Evolutionary conservation across 2,888 invertebrate genomes (phyloP).

Genomic region (Hirtodrosophila confusa): DNA sequence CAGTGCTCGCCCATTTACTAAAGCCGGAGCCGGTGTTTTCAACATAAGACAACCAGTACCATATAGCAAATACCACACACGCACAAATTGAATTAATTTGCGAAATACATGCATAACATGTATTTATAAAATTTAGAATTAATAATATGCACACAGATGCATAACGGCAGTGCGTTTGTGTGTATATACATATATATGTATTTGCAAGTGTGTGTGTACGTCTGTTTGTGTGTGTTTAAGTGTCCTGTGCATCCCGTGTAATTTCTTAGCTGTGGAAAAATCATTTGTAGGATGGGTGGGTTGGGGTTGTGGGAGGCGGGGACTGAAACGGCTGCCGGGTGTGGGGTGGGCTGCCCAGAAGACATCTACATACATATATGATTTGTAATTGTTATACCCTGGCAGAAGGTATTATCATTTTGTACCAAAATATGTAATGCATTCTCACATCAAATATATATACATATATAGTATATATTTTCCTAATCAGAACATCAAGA

Average conservation of each 20-base stretch:
- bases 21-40: slow-evolving; percentile 58
- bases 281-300: slow-evolving; percentile 19
- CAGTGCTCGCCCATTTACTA: slow-evolving; percentile 22
- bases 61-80: not conserved
- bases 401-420: no score
- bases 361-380: not conserved
- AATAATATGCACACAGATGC: slow-evolving; percentile 19
- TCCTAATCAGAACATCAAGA: no score
- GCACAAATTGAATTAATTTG: slow-evolving; percentile 15
- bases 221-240: slow-evolving; percentile 8
- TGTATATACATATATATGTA: slow-evolving; percentile 5
- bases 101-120: slow-evolving; percentile 6
- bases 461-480: no score
- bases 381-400: no score
- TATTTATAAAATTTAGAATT: not conserved
- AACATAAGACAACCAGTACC: slow-evolving; percentile 2
- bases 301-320: not conserved
- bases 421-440: no score
- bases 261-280: slow-evolving; percentile 44
- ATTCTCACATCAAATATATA: no score
- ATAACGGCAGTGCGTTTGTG: not conserved
- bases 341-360: slow-evolving; percentile 4
- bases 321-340: not conserved
- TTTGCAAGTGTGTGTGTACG: not conserved
- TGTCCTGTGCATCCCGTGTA: slow-evolving; percentile 60